These are phyloP conservation scores for Ptyas mucosa DNA, from an alignment of 2,113 vertebrate species.

Conservation along the genomic window DNA sequence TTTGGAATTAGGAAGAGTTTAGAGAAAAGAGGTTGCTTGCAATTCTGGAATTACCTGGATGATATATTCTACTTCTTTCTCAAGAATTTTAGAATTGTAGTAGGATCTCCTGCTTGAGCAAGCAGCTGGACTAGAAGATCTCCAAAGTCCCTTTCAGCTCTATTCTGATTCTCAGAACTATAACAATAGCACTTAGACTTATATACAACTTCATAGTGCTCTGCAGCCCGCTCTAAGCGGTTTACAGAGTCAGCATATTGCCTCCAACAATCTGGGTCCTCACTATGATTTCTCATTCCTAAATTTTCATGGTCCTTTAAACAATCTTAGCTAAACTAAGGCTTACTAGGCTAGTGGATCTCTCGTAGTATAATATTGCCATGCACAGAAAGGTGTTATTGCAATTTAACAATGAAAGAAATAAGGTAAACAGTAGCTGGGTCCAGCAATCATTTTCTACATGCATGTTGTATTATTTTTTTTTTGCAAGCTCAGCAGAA, in stretches of 20 bases:
- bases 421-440: neutral
- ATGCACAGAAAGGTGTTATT: neutral
- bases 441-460: neutral
- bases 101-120: too few species aligned
- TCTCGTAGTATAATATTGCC: neutral
- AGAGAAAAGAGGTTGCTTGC: neutral
- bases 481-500: neutral
- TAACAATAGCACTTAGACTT: too few species aligned
- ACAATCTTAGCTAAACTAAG: neutral
- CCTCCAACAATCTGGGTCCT: too few species aligned
- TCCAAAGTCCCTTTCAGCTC: too few species aligned
- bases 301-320: neutral
- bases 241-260: too few species aligned
- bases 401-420: neutral
- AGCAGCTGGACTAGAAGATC: too few species aligned
- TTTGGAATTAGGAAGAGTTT: neutral
- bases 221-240: too few species aligned
- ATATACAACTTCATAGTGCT: too few species aligned
- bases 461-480: neutral
- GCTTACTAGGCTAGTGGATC: neutral
- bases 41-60: neutral
- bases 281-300: neutral
- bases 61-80: neutral
- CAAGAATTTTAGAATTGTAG: neutral
- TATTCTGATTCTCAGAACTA: too few species aligned